These are phyloP conservation scores for Tetrao urogallus DNA, from an alignment of 2,113 vertebrate genomes.

Conservation along the genomic window DNA sequence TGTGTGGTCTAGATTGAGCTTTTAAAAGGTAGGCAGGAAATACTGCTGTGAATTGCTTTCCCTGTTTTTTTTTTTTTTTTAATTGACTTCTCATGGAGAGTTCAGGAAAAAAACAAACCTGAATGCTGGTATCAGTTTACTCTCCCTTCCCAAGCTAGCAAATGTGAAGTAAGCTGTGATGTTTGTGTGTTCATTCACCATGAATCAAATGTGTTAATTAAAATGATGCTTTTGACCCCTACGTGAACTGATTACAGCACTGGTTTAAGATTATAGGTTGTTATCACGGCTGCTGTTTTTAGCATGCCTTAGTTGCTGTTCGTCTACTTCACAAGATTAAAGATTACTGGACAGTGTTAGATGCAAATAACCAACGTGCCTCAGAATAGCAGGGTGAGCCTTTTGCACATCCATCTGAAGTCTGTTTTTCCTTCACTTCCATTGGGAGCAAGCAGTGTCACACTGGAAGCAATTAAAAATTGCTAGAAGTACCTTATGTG, in stretches of 20 bases:
- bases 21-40: slow-evolving; percentile 17
- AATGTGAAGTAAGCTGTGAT: not conserved
- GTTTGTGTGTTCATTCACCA: not conserved
- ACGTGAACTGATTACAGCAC: not conserved
- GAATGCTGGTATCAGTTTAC: not conserved
- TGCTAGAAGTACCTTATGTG: not conserved
- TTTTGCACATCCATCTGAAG: not conserved
- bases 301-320: not conserved
- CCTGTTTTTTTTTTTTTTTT: not conserved
- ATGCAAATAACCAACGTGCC: not conserved
- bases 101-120: not conserved
- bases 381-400: not conserved
- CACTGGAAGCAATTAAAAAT: not conserved
- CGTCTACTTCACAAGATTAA: not conserved
- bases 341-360: not conserved
- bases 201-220: not conserved
- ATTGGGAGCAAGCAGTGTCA: not conserved
- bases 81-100: not conserved
- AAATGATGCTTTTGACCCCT: not conserved
- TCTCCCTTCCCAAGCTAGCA: not conserved
- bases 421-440: not conserved
- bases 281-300: not conserved
- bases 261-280: not conserved
- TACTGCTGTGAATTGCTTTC: not conserved
- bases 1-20: not conserved